Evolutionary conservation across 2,888 invertebrate species (phyloP).

Genomic region (Scaptodrosophila latifasciaeformis): DNA sequence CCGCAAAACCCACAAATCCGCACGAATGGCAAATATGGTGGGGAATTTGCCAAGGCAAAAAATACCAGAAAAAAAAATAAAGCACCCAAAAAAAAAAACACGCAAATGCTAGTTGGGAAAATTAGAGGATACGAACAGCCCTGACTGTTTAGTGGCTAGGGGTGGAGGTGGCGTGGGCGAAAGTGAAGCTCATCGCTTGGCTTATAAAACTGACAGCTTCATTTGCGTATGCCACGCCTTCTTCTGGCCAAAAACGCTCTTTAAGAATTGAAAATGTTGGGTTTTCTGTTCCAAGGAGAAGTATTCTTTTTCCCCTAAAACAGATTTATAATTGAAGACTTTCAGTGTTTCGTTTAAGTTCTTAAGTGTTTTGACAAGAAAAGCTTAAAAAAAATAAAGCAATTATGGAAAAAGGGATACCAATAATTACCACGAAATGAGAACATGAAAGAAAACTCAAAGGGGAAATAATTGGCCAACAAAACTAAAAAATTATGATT

Average conservation of each 20-base stretch:
- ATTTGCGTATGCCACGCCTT: neutral
- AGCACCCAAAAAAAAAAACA: conserved; percentile 12
- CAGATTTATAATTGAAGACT: too few relatives aligned
- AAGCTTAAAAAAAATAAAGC: neutral
- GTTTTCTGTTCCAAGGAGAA: too few relatives aligned
- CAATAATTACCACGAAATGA: neutral
- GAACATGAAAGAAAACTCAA: neutral
- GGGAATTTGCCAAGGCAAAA: too few relatives aligned
- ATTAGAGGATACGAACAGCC: conserved; percentile 29
- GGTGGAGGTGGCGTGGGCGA: neutral
- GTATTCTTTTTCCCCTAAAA: too few relatives aligned
- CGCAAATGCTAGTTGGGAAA: conserved; percentile 20
- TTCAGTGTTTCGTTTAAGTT: too few relatives aligned
- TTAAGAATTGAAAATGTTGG: too few relatives aligned
- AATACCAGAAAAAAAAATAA: conserved; percentile 1
- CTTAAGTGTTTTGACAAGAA: neutral
- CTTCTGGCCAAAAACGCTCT: too few relatives aligned
- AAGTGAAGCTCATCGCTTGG: conserved; percentile 1
- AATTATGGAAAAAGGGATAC: neutral
- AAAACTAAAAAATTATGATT: too few relatives aligned
- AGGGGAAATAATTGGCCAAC: neutral
- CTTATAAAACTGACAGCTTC: conserved; percentile 1
- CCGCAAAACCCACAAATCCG: conserved; percentile 42
- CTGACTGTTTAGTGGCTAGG: neutral
- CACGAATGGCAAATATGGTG: conserved; percentile 38